A percentile compares a stretch with the other conserved stretches of the same genome.
Conservation (phyloP, 1,140 invertebrate genomes). For the Calosoma granatense region DNA sequence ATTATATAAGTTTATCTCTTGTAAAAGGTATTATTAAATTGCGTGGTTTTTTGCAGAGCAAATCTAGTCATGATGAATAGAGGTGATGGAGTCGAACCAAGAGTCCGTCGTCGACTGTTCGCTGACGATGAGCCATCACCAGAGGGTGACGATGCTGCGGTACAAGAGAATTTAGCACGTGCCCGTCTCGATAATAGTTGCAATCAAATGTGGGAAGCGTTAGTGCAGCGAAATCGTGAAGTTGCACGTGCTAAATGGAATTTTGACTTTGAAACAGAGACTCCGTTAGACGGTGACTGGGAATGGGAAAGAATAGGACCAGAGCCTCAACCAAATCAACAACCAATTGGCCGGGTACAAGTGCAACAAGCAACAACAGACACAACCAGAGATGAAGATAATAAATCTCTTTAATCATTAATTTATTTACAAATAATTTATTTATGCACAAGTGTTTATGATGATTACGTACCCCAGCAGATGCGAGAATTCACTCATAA, state of each 20-base stretch:
- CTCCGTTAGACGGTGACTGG: constrained; percentile 27
- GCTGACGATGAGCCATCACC: not conserved
- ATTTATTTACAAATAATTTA: not conserved
- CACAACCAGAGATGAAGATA: not conserved
- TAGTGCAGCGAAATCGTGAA: constrained; percentile 7
- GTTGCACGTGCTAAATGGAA: constrained; percentile 22
- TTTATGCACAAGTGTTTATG: no score
- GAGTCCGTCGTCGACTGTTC: not conserved
- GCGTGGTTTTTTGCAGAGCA: not conserved
- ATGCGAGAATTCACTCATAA: no score
- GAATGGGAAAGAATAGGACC: constrained; percentile 21
- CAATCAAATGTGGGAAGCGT: not conserved
- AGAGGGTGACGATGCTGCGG: not conserved
- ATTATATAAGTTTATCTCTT: no score
- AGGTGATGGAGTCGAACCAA: not conserved
- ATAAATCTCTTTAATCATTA: not conserved
- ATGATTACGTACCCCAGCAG: no score
- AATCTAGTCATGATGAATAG: constrained; percentile 1
- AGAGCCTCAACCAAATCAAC: not conserved
- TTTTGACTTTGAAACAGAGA: constrained; percentile 27
- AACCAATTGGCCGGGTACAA: not conserved
- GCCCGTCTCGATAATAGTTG: not conserved
- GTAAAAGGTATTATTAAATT: no score
- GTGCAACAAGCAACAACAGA: not conserved
- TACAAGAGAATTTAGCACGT: not conserved